phyloP scores from a whole-genome alignment of 2,113 vertebrate genomes.

The Benitochromis conjunctus region DNA sequence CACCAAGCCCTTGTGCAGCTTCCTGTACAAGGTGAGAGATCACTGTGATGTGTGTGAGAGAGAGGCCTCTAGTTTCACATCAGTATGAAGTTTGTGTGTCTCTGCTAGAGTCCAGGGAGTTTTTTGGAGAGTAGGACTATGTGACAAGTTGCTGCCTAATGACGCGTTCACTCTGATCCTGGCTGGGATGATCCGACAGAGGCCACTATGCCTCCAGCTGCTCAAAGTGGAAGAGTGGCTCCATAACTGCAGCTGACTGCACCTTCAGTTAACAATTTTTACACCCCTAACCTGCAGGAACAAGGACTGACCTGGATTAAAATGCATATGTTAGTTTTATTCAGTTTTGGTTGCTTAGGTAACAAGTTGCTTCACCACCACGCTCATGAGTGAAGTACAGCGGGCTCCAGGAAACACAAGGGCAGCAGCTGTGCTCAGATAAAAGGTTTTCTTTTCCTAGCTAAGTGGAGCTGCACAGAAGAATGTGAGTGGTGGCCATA shows the following conservation, averaged over 20 bases:
- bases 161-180: neutral
- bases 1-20: neutral
- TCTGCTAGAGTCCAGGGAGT: rapidly evolving
- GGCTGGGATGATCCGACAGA: neutral
- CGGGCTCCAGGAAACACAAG: neutral
- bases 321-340: neutral
- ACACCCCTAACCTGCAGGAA: neutral
- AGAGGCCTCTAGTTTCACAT: constrained; percentile 9
- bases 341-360: neutral
- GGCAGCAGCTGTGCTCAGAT: neutral
- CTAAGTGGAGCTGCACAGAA: neutral
- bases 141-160: neutral
- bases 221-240: neutral
- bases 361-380: neutral
- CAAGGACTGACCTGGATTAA: neutral
- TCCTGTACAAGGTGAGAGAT: neutral
- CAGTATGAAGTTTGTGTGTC: neutral
- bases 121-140: neutral
- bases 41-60: neutral
- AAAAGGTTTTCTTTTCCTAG: neutral
- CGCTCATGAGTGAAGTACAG: neutral
- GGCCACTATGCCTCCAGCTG: neutral
- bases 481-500: neutral
- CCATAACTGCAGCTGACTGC: neutral
- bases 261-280: neutral